Base-by-base conservation (phyloP, 1,140 invertebrate species). In the Drosophila lini region DNA sequence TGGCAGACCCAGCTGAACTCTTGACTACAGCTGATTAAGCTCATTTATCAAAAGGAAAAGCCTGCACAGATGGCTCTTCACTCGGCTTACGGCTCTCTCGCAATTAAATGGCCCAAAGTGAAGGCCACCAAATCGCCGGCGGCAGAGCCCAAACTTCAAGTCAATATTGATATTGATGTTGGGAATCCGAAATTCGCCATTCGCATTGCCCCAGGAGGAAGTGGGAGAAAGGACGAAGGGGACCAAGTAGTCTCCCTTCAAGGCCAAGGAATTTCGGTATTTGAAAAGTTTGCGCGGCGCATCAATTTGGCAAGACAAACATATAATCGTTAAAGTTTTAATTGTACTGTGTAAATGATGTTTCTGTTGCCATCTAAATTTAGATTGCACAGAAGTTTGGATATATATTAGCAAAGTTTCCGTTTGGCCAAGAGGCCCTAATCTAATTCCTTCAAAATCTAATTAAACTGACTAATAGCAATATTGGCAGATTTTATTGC, bases 251-350 rank as follows among this genome's bases (percentile, higher is more conserved):
- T 34, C 32, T 16, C 5, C 44, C 25, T 28, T 36, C 28, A 41
- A 32, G 64, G 32, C 57, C 44, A 62, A 47, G 77, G 47, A 74
- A 74, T 68, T 59, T 74, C 42, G 76, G 63, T 68, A 63, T 65
- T 62, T 64, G 44, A 62, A 67, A 85, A 85, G 63, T 71, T 84
- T 81, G 25, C 38, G 38, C 41, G 32, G 74, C 50, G 13, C 68
- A 55, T 74, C 81, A 81, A 74, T 74, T 78, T 59, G 57, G 28
- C 59, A 65, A 74, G 63, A 57, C 81, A 85, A 80, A 81, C 65
- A 81, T 53, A 78, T 85, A 78, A 84, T 78, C 78, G 82, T 75
- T 86, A 71, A 86, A 85, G 74, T 81, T 85, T 85, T 86, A 71
- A 85, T 86, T 84, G 78, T 74, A 48, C 75, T 59, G 48, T 11